Evolutionary conservation across 2,797 vertebrate genomes (phyloP).

Genomic region (Heteromormyrus szaboi): DNA sequence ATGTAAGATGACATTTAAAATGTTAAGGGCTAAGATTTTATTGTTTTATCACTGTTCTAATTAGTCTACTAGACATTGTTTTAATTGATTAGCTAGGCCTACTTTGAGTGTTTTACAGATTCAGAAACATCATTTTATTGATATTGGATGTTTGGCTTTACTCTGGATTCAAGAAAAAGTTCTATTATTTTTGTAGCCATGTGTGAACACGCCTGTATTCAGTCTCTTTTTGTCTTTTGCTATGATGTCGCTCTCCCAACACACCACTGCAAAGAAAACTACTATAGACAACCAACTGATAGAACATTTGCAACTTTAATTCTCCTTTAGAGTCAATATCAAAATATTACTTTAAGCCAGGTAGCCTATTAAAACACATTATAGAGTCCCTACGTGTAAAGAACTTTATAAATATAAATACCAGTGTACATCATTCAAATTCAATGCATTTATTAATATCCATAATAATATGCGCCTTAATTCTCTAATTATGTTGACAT

Average conservation of each 20-base stretch:
- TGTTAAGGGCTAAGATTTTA: neutral
- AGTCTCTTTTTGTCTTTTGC: neutral
- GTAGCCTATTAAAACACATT: neutral
- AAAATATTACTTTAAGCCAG: neutral
- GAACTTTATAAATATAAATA: neutral
- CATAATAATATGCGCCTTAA: neutral
- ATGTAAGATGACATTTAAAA: neutral
- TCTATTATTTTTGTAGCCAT: neutral
- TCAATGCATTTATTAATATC: neutral
- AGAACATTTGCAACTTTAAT: neutral
- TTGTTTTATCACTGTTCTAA: neutral
- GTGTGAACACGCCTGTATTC: neutral
- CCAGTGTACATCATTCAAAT: neutral
- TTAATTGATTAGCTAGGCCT: neutral
- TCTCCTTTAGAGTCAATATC: neutral
- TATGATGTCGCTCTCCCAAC: neutral
- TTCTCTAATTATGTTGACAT: neutral
- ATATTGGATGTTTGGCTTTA: neutral
- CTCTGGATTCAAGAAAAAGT: neutral
- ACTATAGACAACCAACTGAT: neutral
- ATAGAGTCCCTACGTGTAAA: neutral
- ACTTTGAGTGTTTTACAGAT: neutral
- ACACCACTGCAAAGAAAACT: neutral
- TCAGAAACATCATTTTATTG: neutral
- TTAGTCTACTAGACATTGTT: neutral